phyloP scores from a whole-genome alignment of 2,113 vertebrate species.

The Pangasianodon hypophthalmus region DNA sequence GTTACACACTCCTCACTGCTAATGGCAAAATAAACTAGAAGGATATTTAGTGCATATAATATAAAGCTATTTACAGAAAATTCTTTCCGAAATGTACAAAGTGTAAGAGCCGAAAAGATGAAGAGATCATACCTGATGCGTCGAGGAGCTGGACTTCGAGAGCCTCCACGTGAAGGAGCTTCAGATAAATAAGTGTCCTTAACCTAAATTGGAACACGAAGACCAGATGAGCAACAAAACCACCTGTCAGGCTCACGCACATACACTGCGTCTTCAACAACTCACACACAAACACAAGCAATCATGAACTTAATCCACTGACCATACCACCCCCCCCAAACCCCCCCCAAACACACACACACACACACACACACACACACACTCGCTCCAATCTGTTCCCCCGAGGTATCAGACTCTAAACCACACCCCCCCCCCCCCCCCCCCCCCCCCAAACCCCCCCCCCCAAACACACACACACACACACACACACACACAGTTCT shows the following conservation, averaged over 20 bases:
- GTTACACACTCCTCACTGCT: not conserved
- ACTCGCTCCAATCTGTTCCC: slow-evolving; percentile 13
- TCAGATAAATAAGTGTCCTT: not conserved
- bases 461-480: not conserved
- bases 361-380: no score
- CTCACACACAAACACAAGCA: slow-evolving; percentile 3
- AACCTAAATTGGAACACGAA: not conserved
- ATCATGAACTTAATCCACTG: not conserved
- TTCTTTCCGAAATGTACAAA: not conserved
- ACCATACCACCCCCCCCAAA: not conserved
- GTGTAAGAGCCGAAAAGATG: not conserved
- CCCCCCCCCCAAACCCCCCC: no score
- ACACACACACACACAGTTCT: slow-evolving; percentile 4
- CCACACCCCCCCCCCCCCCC: not conserved
- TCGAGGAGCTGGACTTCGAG: not conserved
- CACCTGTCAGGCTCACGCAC: slow-evolving; percentile 16
- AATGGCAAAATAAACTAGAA: not conserved
- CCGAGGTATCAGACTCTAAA: slow-evolving; percentile 35
- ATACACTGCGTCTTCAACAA: slow-evolving; percentile 3
- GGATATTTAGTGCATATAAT: not conserved
- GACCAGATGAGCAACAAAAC: slow-evolving; percentile 13
- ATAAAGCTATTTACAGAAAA: not conserved
- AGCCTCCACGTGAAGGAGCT: not conserved
- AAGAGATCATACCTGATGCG: slow-evolving; percentile 24
- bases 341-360: slow-evolving; percentile 16